phyloP scores from a whole-genome alignment of 2,888 invertebrate genomes.

The Drepanosiphum platanoidis region DNA sequence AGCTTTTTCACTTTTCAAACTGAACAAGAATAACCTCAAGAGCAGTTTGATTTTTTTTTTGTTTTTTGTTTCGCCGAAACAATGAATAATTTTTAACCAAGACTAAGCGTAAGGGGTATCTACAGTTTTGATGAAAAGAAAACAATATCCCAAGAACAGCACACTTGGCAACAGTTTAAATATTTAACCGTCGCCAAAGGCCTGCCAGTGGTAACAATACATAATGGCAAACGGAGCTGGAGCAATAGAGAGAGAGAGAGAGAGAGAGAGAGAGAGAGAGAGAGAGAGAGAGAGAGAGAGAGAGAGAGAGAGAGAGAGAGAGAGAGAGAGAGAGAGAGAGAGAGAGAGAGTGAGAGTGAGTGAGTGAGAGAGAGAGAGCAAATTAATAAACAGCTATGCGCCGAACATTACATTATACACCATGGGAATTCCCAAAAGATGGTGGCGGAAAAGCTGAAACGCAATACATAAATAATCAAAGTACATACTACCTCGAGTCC shows the following conservation, averaged over 20 bases:
- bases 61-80: conserved; percentile 39
- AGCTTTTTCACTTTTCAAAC: conserved; percentile 36
- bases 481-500: conserved; percentile 34
- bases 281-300: neutral
- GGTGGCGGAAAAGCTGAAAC: conserved; percentile 46
- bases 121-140: conserved; percentile 58
- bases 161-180: conserved; percentile 51
- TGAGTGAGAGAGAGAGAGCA: conserved; percentile 2
- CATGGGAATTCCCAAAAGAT: conserved; percentile 58
- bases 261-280: neutral
- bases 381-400: conserved; percentile 60
- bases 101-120: conserved; percentile 37
- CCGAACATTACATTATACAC: conserved; percentile 51
- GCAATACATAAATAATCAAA: conserved; percentile 59
- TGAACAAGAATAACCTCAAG: neutral
- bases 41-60: conserved; percentile 38
- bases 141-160: conserved; percentile 48
- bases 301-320: neutral
- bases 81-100: conserved; percentile 59
- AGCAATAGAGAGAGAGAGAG: neutral
- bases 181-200: conserved; percentile 60
- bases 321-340: neutral
- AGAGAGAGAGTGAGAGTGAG: neutral
- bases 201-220: conserved; percentile 51
- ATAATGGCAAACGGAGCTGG: conserved; percentile 22